Base-by-base conservation (phyloP, 2,888 invertebrate genomes). In the Latrodectus elegans region DNA sequence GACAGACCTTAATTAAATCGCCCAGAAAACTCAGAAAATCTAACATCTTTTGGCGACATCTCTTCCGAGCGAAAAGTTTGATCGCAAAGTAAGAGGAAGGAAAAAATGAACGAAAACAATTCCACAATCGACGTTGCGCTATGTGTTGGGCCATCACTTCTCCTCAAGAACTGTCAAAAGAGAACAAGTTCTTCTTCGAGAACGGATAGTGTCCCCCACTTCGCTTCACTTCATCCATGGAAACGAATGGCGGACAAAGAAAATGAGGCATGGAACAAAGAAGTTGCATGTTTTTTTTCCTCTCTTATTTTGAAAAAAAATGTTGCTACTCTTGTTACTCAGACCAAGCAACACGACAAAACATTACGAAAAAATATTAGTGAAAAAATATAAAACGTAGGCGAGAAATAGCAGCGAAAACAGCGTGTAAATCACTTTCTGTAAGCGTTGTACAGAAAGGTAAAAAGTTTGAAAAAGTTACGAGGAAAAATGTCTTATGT, bases 1-100 rank as follows among this genome's bases (percentile, higher is more conserved):
- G 81, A 81, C 81, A 81, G 22, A n/a, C 52, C 81, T 73, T 81
- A 81, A 81, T 73, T 73, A 73, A 81, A 81, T 81, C 71, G 64
- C 67, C 53, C 49, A 51, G 71, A 49, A 49, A 49, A 71, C n/a
- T 12, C 26, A 12, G 71, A 49, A 71, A 49, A 71, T 49, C 71
- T 26, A 71, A 71, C 71, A 71, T 49, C 26, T 49, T 9, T 51
- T 51, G 49, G 71, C 38, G 49, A 49, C 71, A 49, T 26, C 38
- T 49, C 38, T 15, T 49, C 11, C 49, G 15, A 51, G 71, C 9
- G 71, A 49, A 12, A 49, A 49, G 49, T 60, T 60, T 60, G 60
- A 60, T 60, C 60, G n/a, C 60, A 60, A n/a, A n/a, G 60, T 15
- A 60, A n/a, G n/a, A 60, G 60, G 60, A 60, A 15, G 60, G 60